Base-by-base conservation (phyloP, 2,113 vertebrate species). In the Panthera uncia region DNA sequence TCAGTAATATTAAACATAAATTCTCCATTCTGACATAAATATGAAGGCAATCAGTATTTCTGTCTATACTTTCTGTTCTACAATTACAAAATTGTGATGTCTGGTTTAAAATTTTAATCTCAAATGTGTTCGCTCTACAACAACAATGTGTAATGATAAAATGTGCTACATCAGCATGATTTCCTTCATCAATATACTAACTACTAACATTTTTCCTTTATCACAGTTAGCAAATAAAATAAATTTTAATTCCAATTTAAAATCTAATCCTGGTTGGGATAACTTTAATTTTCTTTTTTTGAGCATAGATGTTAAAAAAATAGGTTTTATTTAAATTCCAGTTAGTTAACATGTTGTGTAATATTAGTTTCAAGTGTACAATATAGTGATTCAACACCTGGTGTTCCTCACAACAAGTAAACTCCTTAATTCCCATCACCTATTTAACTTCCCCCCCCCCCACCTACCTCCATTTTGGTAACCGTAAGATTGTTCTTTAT, bases 81-180 rank as follows among this genome's bases (percentile, higher is more conserved):
- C 61, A 19, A 96, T 96, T 95, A 45, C 7, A 52, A 95, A 96
- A 65, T 23, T 81, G 19, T 80, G n/a, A 82, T 93, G 19, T 82
- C 79, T 93, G 93, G 97, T 94, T 97, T 94, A 92, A 93, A 31
- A 61, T 96, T 95, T 89, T 83, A 96, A 89, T 95, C 41, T 86
- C 91, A 93, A 79, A 91, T 93, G 21, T 86, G 14, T 94, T 91
- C 95, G 19, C 1, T 91, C 3, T 79, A 89, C 80, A 96, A 86
- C 82, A 68, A 90, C 96, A 88, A 52, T 97, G 45, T 87, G 5
- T 63, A 94, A 91, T 93, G 84, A 96, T 74, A 91, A 97, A 97
- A 90, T 76, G 12, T 81, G 92, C 48, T 95, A 50, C 7, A 25
- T 89, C 41, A 69, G 25, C 57, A 91, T 88, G 33, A 81, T 96